Base-by-base conservation (phyloP, 2,797 vertebrate genomes). In the Labeo calbasu region DNA sequence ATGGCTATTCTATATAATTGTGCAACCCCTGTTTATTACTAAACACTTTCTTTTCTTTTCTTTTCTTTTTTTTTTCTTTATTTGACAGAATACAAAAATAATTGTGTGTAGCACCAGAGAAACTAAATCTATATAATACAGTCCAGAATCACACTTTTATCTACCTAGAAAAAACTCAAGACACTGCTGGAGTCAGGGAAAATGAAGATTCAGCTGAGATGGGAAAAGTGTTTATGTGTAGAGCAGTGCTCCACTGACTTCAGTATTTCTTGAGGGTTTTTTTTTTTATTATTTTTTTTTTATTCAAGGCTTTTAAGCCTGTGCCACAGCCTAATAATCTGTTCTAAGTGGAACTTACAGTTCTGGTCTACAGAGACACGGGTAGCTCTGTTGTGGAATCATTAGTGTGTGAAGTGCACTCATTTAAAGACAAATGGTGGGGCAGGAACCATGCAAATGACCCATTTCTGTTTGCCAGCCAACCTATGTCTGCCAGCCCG, bases 381-480 rank as follows among this genome's bases (percentile, higher is more conserved):
- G 72, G 55, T 63, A 81, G 83, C 88, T 89, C 88, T 91, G 91
- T 92, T 80, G 78, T 80, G 65, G 25, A 80, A 69, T 72, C 36
- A 82, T 82, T 82, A 50, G 78, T 69, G 78, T 80, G 78, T 68
- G 92, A 93, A 92, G 90, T 93, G 90, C 91, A 92, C 90, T 92
- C 91, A 92, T 94, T 91, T 94, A 92, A 71, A 82, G 55, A 82
- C 55, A 82, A 82, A 82, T 73, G 59, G 88, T 70, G 88, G 93
- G 93, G 92, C 91, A 92, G 91, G 92, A 92, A 91, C 90, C 81
- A 88, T 82, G 84, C 91, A 94, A 94, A 95, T 94, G 92, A 92
- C 91, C 91, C 90, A 84, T 90, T 94, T 93, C 93, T 75, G 40
- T 77, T 92, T 93, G 90, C 91, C 93, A 65, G 51, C 25, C 66